Conservation (phyloP, 2,113 vertebrate species). For the Heterocephalus glaber region DNA sequence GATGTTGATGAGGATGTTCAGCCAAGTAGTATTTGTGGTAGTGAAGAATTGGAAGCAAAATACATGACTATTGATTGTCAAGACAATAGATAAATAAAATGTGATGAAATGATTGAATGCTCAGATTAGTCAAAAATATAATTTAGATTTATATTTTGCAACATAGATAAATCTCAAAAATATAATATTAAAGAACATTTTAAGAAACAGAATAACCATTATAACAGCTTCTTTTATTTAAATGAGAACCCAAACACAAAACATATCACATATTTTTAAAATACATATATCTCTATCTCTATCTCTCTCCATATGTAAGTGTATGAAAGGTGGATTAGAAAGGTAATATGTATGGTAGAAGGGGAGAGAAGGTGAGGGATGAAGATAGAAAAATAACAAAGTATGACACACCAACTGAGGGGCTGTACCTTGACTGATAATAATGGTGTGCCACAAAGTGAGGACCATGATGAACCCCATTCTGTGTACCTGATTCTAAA, state of each 20-base stretch:
- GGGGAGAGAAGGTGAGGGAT: neutral
- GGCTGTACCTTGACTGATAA: neutral
- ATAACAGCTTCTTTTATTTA: neutral
- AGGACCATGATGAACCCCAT: neutral
- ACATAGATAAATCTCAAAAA: neutral
- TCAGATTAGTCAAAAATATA: neutral
- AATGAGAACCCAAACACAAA: neutral
- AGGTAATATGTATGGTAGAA: neutral
- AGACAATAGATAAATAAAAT: neutral
- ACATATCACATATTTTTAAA: neutral
- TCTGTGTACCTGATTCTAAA: neutral
- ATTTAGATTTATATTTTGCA: neutral
- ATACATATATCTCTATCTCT: neutral
- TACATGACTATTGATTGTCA: neutral
- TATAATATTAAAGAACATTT: neutral
- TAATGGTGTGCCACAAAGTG: neutral
- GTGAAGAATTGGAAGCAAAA: constrained; percentile 1
- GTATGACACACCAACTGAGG: neutral
- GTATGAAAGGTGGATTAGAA: neutral
- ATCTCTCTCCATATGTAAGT: neutral
- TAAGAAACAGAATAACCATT: neutral
- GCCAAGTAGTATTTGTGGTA: neutral
- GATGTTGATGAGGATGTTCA: neutral
- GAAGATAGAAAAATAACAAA: neutral
- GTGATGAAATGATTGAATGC: neutral